Conservation (phyloP, 2,113 vertebrate species). For the Nibea coibor region DNA sequence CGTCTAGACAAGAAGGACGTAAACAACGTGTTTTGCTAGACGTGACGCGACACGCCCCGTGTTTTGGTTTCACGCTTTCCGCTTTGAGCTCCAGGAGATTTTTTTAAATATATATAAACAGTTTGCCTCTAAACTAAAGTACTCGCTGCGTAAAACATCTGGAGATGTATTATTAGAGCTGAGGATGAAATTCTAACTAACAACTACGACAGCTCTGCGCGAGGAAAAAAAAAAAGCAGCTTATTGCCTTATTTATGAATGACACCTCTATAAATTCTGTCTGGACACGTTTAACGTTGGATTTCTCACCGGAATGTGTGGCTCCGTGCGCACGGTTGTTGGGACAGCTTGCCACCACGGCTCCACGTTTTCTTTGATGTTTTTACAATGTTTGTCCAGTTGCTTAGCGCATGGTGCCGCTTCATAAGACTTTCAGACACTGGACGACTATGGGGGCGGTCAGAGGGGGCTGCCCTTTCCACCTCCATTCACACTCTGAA, state of each 20-base stretch:
- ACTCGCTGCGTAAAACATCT: background rate
- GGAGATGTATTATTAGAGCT: rapidly evolving
- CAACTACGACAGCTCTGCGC: rapidly evolving
- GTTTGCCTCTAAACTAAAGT: background rate
- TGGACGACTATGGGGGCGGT: constrained; percentile 73
- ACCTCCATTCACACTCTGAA: constrained; percentile 75
- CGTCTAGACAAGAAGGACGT: constrained; percentile 78
- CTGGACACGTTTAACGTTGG: constrained; percentile 58
- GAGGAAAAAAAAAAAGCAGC: background rate
- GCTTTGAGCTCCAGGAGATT: background rate
- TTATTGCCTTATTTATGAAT: constrained; percentile 29
- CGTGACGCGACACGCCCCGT: constrained; percentile 60
- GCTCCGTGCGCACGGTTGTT: constrained; percentile 50
- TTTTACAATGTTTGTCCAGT: constrained; percentile 87
- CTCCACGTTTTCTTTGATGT: constrained; percentile 83
- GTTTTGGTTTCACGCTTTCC: constrained; percentile 36
- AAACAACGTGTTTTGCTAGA: constrained; percentile 62
- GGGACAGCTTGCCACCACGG: constrained; percentile 47
- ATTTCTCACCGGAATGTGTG: constrained; percentile 67
- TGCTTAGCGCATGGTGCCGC: constrained; percentile 75
- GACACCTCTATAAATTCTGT: constrained; percentile 62
- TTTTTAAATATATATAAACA: background rate
- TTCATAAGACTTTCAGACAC: constrained; percentile 80
- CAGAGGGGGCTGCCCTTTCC: constrained; percentile 76
- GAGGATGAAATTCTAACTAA: background rate